These are phyloP conservation scores for Sebastolobus altivelis DNA, from an alignment of 2,797 vertebrate genomes.

Conservation along the genomic window DNA sequence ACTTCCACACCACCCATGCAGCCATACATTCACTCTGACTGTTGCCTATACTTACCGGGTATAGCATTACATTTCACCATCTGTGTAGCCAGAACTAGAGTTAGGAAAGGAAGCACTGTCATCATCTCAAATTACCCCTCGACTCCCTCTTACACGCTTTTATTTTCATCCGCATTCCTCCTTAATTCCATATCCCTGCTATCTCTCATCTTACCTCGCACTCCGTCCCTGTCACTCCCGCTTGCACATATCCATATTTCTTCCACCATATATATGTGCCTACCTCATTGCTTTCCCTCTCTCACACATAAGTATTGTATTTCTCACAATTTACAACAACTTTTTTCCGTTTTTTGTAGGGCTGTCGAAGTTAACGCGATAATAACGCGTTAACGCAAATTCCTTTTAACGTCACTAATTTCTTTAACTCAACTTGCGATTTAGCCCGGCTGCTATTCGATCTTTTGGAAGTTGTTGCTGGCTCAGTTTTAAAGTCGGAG, in stretches of 20 bases:
- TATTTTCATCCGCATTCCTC: constrained; percentile 56
- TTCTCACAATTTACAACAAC: constrained; percentile 11
- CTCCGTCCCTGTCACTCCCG: constrained; percentile 12
- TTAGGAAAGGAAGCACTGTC: constrained; percentile 45
- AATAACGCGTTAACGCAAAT: too few relatives aligned
- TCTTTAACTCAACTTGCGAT: too few relatives aligned
- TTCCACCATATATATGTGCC: background rate
- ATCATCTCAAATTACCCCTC: constrained; percentile 62
- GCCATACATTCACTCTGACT: background rate
- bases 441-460: too few relatives aligned
- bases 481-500: too few relatives aligned
- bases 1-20: background rate
- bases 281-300: constrained; percentile 30
- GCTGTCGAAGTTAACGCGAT: too few relatives aligned
- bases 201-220: constrained; percentile 9
- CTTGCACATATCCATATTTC: background rate
- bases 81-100: constrained; percentile 24
- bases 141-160: constrained; percentile 41
- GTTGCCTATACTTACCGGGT: constrained; percentile 9
- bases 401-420: too few relatives aligned
- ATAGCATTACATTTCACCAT: constrained; percentile 29
- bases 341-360: background rate
- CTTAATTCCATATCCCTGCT: constrained; percentile 34
- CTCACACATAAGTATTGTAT: constrained; percentile 23
- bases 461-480: too few relatives aligned